phyloP scores from a whole-genome alignment of 2,797 vertebrate species.

The Oryzias dopingdopingensis region DNA sequence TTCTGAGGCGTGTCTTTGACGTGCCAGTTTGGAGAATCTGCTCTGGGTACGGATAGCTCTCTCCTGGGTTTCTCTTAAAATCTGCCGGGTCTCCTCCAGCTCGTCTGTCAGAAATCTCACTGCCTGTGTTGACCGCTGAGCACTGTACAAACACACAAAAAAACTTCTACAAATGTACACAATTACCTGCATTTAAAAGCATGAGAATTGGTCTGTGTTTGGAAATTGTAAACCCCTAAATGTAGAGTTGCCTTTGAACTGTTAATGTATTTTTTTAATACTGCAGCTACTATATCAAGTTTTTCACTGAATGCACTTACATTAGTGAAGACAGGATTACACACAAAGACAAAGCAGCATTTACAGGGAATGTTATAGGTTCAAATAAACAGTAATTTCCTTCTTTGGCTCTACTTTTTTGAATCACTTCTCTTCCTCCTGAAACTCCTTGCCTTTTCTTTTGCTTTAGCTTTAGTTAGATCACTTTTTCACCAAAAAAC shows the following conservation, averaged over 20 bases:
- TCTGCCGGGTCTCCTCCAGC: constrained; percentile 70
- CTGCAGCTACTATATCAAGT: too few relatives aligned
- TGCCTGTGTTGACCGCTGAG: constrained; percentile 68
- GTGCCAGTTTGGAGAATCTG: constrained; percentile 72
- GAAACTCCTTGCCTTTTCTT: too few relatives aligned
- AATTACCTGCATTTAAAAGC: background rate
- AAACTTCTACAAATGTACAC: background rate
- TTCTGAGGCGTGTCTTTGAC: background rate
- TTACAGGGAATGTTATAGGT: too few relatives aligned
- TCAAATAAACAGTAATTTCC: too few relatives aligned
- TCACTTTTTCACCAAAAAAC: too few relatives aligned
- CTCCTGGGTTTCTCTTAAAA: constrained; percentile 72
- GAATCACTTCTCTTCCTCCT: too few relatives aligned
- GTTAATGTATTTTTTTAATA: background rate
- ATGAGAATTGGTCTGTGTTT: too few relatives aligned
- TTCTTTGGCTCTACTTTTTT: too few relatives aligned
- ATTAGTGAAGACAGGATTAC: too few relatives aligned
- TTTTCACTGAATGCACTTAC: too few relatives aligned
- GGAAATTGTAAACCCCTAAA: background rate
- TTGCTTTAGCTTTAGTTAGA: too few relatives aligned
- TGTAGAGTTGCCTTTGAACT: background rate
- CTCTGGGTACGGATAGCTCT: constrained; percentile 54
- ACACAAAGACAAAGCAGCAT: too few relatives aligned
- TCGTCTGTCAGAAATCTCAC: constrained; percentile 68
- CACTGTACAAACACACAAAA: constrained; percentile 38